These are phyloP conservation scores for Vesta saturnalis DNA, from an alignment of 2,888 invertebrate species.

Conservation along the genomic window DNA sequence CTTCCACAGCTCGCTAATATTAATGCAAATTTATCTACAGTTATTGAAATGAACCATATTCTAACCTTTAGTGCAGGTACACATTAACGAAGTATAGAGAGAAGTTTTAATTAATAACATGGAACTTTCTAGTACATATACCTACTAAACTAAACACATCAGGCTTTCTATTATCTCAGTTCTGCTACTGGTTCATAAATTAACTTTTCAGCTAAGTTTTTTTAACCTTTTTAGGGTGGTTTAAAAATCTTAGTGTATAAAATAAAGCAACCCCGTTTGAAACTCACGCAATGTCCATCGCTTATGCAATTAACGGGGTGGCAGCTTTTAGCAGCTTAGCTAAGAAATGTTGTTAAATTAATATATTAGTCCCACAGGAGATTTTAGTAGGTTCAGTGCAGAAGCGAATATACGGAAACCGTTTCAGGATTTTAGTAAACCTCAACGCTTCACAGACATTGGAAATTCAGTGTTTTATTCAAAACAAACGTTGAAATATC, in stretches of 20 bases:
- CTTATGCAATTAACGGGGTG: conserved; percentile 46
- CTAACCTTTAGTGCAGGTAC: conserved; percentile 11
- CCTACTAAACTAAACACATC: conserved; percentile 11
- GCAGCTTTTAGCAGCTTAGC: conserved; percentile 45
- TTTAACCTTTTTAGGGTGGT: background rate
- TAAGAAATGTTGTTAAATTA: conserved; percentile 42
- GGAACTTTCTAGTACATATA: conserved; percentile 28
- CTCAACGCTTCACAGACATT: conserved; percentile 30
- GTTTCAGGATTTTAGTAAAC: conserved; percentile 36
- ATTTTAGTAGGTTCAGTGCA: conserved; percentile 32
- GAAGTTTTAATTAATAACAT: conserved; percentile 36
- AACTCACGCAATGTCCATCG: conserved; percentile 42
- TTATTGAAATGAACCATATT: background rate
- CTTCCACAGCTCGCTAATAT: background rate
- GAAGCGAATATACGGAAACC: conserved; percentile 30
- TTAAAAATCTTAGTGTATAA: conserved; percentile 7
- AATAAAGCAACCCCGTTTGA: conserved; percentile 19
- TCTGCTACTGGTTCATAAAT: conserved; percentile 3
- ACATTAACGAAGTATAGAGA: conserved; percentile 30
- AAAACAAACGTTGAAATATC: conserved; percentile 21
- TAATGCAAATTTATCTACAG: background rate
- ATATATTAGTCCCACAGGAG: conserved; percentile 39
- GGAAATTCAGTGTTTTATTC: conserved; percentile 28
- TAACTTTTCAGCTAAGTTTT: background rate
- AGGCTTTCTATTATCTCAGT: conserved; percentile 2